A percentile compares a stretch with the other conserved stretches of the same genome.
These are phyloP conservation scores for Parnassius orleans DNA, from an alignment of 2,888 invertebrate genomes.

Conservation along the genomic window DNA sequence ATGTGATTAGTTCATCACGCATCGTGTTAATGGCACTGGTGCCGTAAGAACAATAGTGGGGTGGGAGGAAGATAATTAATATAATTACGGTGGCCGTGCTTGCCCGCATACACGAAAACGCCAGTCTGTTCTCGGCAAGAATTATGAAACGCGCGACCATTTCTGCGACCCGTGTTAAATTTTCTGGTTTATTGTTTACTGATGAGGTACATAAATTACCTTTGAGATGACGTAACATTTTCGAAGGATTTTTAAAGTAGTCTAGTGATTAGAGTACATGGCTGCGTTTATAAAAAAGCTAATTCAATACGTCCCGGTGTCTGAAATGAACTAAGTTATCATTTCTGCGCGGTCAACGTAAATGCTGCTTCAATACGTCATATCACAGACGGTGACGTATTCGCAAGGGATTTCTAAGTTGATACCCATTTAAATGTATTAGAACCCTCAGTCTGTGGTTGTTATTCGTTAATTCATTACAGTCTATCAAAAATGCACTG, in stretches of 20 bases:
- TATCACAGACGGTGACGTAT: neutral
- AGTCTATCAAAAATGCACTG: too few species aligned
- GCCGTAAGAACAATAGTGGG: conserved; percentile 38
- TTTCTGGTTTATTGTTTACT: conserved; percentile 26
- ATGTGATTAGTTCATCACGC: conserved; percentile 39
- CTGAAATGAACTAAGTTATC: too few species aligned
- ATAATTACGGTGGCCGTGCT: conserved; percentile 40
- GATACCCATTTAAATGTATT: too few species aligned
- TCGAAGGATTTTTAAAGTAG: too few species aligned
- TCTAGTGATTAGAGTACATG: too few species aligned
- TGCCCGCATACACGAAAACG: conserved; percentile 35
- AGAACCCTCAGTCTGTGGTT: too few species aligned
- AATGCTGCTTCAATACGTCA: neutral
- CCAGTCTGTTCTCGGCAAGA: conserved; percentile 32
- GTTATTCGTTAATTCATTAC: too few species aligned
- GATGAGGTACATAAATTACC: conserved; percentile 20
- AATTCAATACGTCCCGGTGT: too few species aligned
- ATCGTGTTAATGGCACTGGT: conserved; percentile 26
- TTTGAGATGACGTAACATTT: neutral
- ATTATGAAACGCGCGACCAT: conserved; percentile 27
- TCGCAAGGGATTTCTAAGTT: too few species aligned
- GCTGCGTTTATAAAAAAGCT: too few species aligned
- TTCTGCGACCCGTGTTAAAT: conserved; percentile 22
- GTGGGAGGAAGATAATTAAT: conserved; percentile 39
- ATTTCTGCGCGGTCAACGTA: neutral